Percentiles rank a stretch among this genome's conserved stretches.
Conservation (phyloP, 1,140 invertebrate genomes). For the Ruditapes philippinarum region DNA sequence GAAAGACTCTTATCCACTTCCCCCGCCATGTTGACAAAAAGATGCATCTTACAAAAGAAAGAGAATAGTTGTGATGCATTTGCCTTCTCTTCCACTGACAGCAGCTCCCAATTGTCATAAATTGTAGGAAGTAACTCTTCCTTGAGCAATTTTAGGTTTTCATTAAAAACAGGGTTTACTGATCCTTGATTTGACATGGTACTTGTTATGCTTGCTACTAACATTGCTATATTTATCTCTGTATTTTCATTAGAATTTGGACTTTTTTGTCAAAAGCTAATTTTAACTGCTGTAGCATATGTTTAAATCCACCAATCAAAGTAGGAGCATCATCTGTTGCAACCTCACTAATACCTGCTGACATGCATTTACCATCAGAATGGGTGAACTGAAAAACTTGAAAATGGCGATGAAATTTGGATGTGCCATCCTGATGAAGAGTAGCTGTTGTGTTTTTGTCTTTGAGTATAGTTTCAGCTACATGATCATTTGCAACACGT, state of each 20-base stretch:
- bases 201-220: neutral
- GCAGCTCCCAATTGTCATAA: neutral
- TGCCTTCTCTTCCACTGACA: neutral
- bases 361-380: neutral
- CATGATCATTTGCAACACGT: neutral
- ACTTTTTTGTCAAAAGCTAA: neutral
- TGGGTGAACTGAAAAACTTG: neutral
- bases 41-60: constrained; percentile 43
- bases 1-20: constrained; percentile 60
- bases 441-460: neutral
- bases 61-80: neutral
- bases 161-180: neutral
- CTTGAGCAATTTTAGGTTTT: neutral
- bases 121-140: neutral
- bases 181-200: constrained; percentile 43
- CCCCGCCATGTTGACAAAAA: constrained; percentile 63
- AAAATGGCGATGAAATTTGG: constrained; percentile 18
- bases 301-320: neutral
- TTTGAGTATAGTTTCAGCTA: neutral
- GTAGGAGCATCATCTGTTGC: neutral
- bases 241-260: neutral
- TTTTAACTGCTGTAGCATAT: neutral
- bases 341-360: neutral
- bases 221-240: neutral
- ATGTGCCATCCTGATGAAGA: neutral